These are phyloP conservation scores for Eristalis pertinax DNA, from an alignment of 2,888 invertebrate species.

Conservation along the genomic window DNA sequence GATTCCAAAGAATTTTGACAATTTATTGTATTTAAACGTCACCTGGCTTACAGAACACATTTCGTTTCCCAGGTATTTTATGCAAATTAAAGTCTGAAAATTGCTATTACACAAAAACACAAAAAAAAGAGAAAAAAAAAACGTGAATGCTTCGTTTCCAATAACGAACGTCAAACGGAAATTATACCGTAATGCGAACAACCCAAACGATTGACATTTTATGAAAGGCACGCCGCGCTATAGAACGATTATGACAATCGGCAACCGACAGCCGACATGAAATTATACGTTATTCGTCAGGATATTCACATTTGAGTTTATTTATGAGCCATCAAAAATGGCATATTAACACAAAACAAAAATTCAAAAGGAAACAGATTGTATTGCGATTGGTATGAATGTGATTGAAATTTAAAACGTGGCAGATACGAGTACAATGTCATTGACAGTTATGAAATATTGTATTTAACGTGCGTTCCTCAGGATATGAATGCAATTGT, in stretches of 20 bases:
- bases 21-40: neutral
- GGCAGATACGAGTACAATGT: neutral
- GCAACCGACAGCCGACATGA: neutral
- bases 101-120: too few species aligned
- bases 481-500: neutral
- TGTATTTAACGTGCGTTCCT: neutral
- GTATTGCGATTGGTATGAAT: too few species aligned
- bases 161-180: neutral
- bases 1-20: neutral
- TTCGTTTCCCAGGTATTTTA: too few species aligned
- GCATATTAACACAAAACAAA: neutral
- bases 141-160: neutral
- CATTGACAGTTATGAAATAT: neutral
- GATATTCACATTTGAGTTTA: neutral
- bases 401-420: neutral
- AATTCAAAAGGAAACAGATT: neutral
- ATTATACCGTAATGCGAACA: neutral
- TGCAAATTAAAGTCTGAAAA: too few species aligned
- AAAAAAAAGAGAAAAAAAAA: too few species aligned
- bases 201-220: neutral
- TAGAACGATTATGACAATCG: neutral
- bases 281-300: neutral
- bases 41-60: too few species aligned
- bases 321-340: neutral
- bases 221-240: neutral